These are phyloP conservation scores for Octomys mimax DNA, from an alignment of 2,797 vertebrate genomes.

Conservation along the genomic window DNA sequence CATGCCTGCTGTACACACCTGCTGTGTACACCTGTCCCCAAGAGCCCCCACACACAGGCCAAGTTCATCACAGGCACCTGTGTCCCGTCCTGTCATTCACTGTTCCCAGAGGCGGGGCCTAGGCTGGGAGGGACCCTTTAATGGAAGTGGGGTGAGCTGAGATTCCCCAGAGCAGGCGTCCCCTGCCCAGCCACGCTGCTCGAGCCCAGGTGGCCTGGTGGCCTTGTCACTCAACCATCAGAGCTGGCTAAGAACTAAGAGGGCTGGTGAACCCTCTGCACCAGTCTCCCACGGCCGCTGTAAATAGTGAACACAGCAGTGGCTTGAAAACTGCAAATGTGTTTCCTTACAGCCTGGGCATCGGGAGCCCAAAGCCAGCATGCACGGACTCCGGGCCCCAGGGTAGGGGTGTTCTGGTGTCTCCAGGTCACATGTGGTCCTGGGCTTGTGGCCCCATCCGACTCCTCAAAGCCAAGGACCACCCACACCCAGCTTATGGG, in stretches of 20 bases:
- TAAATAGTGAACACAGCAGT: too few species aligned
- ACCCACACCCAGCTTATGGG: background rate
- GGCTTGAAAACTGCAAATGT: background rate
- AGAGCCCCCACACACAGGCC: background rate
- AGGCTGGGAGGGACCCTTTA: background rate
- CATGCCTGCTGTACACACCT: background rate
- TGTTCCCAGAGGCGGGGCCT: background rate
- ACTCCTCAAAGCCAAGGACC: background rate
- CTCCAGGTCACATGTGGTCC: background rate
- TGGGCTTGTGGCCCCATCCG: background rate
- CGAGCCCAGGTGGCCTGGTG: background rate
- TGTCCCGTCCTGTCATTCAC: background rate
- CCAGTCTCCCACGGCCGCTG: background rate
- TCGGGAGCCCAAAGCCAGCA: background rate
- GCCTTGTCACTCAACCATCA: background rate
- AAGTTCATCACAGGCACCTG: background rate
- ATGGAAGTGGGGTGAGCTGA: background rate
- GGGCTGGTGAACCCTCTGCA: background rate
- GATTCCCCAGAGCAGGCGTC: background rate
- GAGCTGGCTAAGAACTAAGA: background rate
- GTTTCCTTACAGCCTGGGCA: background rate
- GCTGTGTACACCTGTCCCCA: background rate
- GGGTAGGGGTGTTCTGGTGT: background rate
- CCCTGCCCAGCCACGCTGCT: background rate
- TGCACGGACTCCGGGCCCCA: background rate